These are phyloP conservation scores for Acleris sparsana DNA, from an alignment of 2,888 invertebrate species.

Conservation along the genomic window DNA sequence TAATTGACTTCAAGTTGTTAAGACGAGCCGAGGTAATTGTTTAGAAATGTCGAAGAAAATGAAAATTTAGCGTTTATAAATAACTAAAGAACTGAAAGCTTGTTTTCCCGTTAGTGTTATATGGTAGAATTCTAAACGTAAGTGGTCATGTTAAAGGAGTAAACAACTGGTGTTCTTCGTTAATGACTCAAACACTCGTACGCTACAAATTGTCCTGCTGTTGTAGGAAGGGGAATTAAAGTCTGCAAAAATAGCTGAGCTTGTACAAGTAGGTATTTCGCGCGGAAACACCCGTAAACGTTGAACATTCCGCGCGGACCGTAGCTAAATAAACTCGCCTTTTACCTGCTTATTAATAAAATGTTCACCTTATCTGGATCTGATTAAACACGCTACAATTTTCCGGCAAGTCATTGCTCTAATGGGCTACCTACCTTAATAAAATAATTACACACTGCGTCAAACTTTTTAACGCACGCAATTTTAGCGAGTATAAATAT, in stretches of 20 bases:
- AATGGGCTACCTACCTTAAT: conserved; percentile 7
- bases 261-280: conserved; percentile 17
- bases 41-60: not conserved
- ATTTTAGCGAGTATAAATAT: not conserved
- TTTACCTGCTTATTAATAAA: conserved; percentile 4
- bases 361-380: not conserved
- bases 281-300: conserved; percentile 24
- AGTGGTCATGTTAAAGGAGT: conserved; percentile 21
- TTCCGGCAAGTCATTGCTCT: conserved; percentile 13
- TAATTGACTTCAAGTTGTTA: not conserved
- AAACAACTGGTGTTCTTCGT: conserved; percentile 29
- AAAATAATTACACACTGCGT: conserved; percentile 1
- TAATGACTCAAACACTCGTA: conserved; percentile 28
- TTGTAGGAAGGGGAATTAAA: conserved; percentile 28
- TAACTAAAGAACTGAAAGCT: not conserved
- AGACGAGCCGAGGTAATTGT: not conserved
- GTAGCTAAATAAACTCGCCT: conserved; percentile 10
- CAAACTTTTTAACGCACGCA: conserved; percentile 1
- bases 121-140: conserved; percentile 3
- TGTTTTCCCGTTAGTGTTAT: not conserved
- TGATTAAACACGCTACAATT: conserved; percentile 2
- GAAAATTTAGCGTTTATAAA: not conserved
- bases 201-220: conserved; percentile 29
- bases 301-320: conserved; percentile 15
- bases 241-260: conserved; percentile 22